A percentile compares a stretch with the other conserved stretches of the same genome.
phyloP scores from a whole-genome alignment of 2,113 vertebrate genomes.

The Tylochromis polylepis region DNA sequence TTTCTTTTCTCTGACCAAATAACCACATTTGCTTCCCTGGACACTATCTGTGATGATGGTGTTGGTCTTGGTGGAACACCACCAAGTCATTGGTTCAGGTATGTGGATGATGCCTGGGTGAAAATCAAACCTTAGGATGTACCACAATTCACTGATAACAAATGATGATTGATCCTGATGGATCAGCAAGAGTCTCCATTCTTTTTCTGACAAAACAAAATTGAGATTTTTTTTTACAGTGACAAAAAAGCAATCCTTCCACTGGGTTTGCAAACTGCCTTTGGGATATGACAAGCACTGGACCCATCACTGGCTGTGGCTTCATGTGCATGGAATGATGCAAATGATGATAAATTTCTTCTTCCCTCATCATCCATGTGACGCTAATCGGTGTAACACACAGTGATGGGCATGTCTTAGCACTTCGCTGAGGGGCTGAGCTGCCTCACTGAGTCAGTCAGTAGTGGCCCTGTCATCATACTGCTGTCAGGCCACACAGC shows the following conservation, averaged over 20 bases:
- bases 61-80: not conserved
- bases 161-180: not conserved
- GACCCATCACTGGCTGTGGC: constrained; percentile 6
- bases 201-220: not conserved
- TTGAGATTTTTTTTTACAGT: constrained; percentile 20
- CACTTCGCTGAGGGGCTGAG: constrained; percentile 47
- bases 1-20: not conserved
- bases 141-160: not conserved
- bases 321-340: constrained; percentile 16
- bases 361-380: constrained; percentile 35
- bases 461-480: constrained; percentile 5
- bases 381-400: constrained; percentile 51
- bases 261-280: constrained; percentile 9
- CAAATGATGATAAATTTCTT: constrained; percentile 56
- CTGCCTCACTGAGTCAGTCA: constrained; percentile 50
- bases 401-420: constrained; percentile 23
- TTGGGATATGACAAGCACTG: constrained; percentile 28
- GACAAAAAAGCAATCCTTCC: not conserved
- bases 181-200: not conserved
- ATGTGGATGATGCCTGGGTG: not conserved
- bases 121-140: not conserved
- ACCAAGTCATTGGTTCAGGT: not conserved
- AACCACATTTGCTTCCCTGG: not conserved
- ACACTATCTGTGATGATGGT: not conserved
- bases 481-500: constrained; percentile 23